Conservation (phyloP, 2,888 invertebrate species). For the Chrysodeixis includens region DNA sequence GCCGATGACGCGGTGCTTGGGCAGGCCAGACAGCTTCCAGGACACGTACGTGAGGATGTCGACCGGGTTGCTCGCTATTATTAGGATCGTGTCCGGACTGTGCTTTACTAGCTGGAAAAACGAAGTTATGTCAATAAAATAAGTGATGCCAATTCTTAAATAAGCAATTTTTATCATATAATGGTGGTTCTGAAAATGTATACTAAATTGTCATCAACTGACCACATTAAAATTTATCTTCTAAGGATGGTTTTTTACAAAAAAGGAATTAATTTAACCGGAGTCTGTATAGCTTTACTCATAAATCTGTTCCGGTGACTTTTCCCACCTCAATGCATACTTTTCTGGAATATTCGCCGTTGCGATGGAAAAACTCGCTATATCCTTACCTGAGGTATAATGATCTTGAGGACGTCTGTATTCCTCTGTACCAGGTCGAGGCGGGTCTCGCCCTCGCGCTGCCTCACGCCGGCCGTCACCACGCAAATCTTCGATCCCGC, state of each 20-base stretch:
- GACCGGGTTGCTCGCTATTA: constrained; percentile 97
- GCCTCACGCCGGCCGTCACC: constrained; percentile 97
- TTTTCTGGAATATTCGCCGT: too few relatives aligned
- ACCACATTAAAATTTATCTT: too few relatives aligned
- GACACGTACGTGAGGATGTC: constrained; percentile 97
- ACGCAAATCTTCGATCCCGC: constrained; percentile 95
- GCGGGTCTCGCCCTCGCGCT: constrained; percentile 96
- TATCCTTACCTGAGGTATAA: constrained; percentile 93
- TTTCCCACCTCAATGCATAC: too few relatives aligned
- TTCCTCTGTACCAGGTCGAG: constrained; percentile 96
- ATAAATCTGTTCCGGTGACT: too few relatives aligned
- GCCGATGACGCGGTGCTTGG: constrained; percentile 96
- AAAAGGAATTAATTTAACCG: too few relatives aligned
- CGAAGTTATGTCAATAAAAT: background rate
- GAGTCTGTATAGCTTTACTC: too few relatives aligned
- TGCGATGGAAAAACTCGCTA: too few relatives aligned
- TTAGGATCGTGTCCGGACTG: constrained; percentile 95
- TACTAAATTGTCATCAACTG: too few relatives aligned
- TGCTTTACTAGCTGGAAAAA: constrained; percentile 91
- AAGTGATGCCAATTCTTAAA: too few relatives aligned
- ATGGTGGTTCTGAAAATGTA: too few relatives aligned
- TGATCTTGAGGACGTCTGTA: constrained; percentile 95
- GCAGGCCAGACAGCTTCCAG: constrained; percentile 98
- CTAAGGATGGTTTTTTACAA: too few relatives aligned
- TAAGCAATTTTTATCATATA: too few relatives aligned